A percentile compares a stretch with the other conserved stretches of the same genome.
Evolutionary conservation across 2,888 invertebrate genomes (phyloP).

Genomic region (Scaptomyza cyrtandrae): DNA sequence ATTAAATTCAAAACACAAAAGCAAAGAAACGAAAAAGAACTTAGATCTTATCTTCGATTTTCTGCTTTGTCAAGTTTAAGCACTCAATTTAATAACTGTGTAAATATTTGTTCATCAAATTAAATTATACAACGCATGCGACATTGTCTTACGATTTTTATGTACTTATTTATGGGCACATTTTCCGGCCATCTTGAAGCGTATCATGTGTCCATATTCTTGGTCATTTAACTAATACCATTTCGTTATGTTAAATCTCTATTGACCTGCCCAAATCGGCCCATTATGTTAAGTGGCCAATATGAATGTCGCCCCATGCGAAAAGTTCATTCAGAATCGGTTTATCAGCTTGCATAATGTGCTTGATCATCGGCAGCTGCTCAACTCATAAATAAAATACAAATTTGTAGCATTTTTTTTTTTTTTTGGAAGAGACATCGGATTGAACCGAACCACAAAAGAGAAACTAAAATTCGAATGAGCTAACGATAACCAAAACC

Average conservation of each 20-base stretch:
- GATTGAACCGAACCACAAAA: slow-evolving; percentile 2
- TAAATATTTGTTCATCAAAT: not conserved
- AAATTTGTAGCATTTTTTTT: slow-evolving; percentile 55
- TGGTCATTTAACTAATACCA: slow-evolving; percentile 11
- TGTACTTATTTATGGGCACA: not conserved
- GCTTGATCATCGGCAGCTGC: slow-evolving; percentile 35
- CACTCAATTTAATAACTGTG: not conserved
- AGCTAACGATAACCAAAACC: slow-evolving; percentile 34
- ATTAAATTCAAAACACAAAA: not conserved
- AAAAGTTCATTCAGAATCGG: slow-evolving; percentile 39
- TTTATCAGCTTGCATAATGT: slow-evolving; percentile 32
- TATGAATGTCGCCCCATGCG: slow-evolving; percentile 41
- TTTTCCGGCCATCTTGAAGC: not conserved
- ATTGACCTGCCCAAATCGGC: slow-evolving; percentile 59
- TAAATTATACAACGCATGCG: slow-evolving; percentile 1
- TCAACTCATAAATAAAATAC: slow-evolving; percentile 65
- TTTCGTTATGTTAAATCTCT: slow-evolving; percentile 16
- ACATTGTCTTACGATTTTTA: not conserved
- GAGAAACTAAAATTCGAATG: slow-evolving; percentile 59
- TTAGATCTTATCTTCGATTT: not conserved
- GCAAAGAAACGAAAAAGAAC: not conserved
- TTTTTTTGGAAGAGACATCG: not conserved
- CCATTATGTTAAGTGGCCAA: slow-evolving; percentile 48
- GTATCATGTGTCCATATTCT: slow-evolving; percentile 15
- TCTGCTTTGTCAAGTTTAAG: not conserved